Evolutionary conservation across 2,113 vertebrate species (phyloP), one percentile per base, ranked within the genome.

Genomic region (human): DNA sequence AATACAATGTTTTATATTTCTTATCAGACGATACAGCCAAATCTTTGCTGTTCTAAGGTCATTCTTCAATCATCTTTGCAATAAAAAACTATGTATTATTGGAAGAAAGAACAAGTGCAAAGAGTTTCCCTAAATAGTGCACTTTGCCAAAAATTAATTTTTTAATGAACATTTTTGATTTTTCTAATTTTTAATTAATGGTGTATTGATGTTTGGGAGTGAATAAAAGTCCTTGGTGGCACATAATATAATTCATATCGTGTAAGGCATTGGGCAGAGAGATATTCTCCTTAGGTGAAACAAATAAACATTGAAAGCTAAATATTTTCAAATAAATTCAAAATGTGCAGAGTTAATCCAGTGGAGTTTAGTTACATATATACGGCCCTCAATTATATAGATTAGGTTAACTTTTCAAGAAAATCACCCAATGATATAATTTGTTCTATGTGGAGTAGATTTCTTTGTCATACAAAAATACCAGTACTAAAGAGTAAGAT

Each of bases 321-420:
- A 61, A n/a, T 61, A 25, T 79, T 92, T 84, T 61, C 17, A 52
- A 89, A 27, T 78, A 70, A 83, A 79, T 64, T 75, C 50, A 87
- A 43, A 50, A 17, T 57, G 30, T n/a, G 6, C 18, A 61, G 7
- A 79, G 16, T 48, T 35, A 76, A 14, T 68, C 2, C 52, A 57
- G 5, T 17, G 66, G 23, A 59, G 32, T 89, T 89, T 64, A 22
- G 20, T 43, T 20, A 3, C 1, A 6, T 84, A 64, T 17, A 4
- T 59, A 52, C 45, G 1, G 8, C 59, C 11, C 43, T 83, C 14
- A 66, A 20, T 66, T 87, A 52, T 87, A 16, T 14, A 50, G 2
- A 43, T 64, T 92, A 70, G 30, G 27, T 35, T 61, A 68, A 35
- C 64, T 79, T 88, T 57, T 75, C 5, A 27, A 38, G 40, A 95